Evolutionary conservation across 2,113 vertebrate genomes (phyloP).

Genomic region (Phodopus roborovskii): DNA sequence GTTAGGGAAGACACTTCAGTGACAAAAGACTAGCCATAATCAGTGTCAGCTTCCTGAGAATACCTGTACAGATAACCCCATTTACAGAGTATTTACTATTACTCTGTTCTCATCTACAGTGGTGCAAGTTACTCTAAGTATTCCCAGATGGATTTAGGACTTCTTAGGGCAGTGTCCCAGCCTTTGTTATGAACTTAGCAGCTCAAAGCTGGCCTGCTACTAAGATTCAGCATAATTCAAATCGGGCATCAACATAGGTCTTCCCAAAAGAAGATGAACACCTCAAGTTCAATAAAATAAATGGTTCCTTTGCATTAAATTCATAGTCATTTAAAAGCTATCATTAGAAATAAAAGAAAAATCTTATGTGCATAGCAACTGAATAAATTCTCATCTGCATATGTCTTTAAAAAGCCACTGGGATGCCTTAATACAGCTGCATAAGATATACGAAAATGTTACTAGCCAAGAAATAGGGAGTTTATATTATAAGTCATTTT

Average conservation of each 20-base stretch:
- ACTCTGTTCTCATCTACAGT: neutral
- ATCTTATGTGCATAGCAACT: neutral
- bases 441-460: neutral
- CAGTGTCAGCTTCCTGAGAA: neutral
- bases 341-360: neutral
- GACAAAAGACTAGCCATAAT: neutral
- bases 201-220: neutral
- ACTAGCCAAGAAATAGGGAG: neutral
- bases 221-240: neutral
- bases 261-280: slow-evolving; percentile 20
- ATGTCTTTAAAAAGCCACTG: slow-evolving; percentile 38
- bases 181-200: neutral
- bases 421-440: neutral
- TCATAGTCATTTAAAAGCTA: slow-evolving; percentile 32
- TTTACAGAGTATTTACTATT: no score
- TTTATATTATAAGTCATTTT: slow-evolving; percentile 22
- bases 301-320: neutral
- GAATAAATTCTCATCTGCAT: neutral
- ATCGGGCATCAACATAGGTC: neutral
- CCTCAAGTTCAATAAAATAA: neutral
- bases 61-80: no score
- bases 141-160: neutral
- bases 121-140: neutral
- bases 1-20: neutral
- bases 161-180: neutral